Base-by-base conservation (phyloP, 92 coral and sea anemone genomes). In the Siderastrea siderea region DNA sequence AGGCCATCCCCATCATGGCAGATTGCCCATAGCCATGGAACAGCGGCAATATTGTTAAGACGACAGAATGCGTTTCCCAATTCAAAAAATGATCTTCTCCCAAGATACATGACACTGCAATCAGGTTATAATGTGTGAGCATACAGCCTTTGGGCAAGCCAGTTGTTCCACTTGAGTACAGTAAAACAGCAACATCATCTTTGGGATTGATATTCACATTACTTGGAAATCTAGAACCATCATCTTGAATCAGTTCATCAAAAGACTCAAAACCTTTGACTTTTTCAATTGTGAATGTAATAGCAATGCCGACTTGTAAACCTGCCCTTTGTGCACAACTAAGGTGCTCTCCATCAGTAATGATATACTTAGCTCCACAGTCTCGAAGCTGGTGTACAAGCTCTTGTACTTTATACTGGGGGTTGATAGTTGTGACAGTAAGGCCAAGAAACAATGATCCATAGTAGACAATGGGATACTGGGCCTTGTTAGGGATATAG, bases 161-260 rank as follows among this genome's bases (percentile, higher is more conserved):
- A 43, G 99, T 96, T 14, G 99, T 96, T 1, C 99, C 99, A 84
- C 99, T 96, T 46, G 99, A 96, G 72, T 90, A 96, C 2, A 94
- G 96, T n/a, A 96, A 58, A 47, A 75, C 53, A 7, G 91, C 91
- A 5, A 87, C 69, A 52, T 96, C 98, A n/a, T 94, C 96, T 57
- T 91, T 96, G 71, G 92, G 90, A 84, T 94, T 75, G 58, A 92
- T 89, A 80, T 80, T 83, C 52, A 91, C 91, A 77, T 84, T 68
- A 5, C 50, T 69, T 8, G 95, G 99, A 78, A 94, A 96, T 47
- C 79, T 64, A 16, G 78, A 59, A 15, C 99, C 98, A 79, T 96
- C 96, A 70, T 96, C 99, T 81, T 75, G 61, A 5, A 93, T 72
- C 19, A 96, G 79, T n/a, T 61, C 59, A n/a, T 95, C 89, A 48